Evolutionary conservation across 2,113 vertebrate species (phyloP).

Genomic region (Lepisosteus oculatus): DNA sequence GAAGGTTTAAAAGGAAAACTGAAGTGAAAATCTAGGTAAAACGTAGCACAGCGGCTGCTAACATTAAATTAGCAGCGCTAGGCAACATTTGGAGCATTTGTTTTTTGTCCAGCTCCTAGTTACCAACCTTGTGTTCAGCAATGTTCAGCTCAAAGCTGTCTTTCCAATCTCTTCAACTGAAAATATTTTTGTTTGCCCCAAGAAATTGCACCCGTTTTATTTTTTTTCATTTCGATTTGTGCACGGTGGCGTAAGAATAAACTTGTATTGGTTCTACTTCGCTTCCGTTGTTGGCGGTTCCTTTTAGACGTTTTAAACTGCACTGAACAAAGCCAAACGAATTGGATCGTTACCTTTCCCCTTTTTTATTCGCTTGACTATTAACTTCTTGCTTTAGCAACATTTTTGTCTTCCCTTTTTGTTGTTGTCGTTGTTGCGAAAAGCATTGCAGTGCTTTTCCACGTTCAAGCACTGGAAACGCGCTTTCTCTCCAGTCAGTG

Average conservation of each 20-base stretch:
- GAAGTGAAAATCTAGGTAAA: too few species aligned
- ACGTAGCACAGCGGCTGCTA: too few species aligned
- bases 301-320: slow-evolving; percentile 60
- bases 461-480: too few species aligned
- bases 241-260: slow-evolving; percentile 42
- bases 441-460: too few species aligned
- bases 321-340: slow-evolving; percentile 43
- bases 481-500: too few species aligned
- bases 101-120: too few species aligned
- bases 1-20: too few species aligned
- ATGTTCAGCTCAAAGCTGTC: too few species aligned
- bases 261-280: slow-evolving; percentile 51
- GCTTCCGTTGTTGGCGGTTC: slow-evolving; percentile 63
- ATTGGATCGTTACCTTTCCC: slow-evolving; percentile 42
- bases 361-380: slow-evolving; percentile 63
- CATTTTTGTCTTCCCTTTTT: neutral
- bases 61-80: too few species aligned
- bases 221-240: slow-evolving; percentile 30
- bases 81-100: too few species aligned
- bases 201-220: slow-evolving; percentile 47
- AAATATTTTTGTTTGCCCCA: slow-evolving; percentile 37
- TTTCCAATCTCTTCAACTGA: slow-evolving; percentile 36
- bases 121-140: too few species aligned
- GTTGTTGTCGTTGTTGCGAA: too few species aligned
- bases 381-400: slow-evolving; percentile 60